These are phyloP conservation scores for Falco berigora DNA, from an alignment of 2,797 vertebrate species.

Conservation along the genomic window DNA sequence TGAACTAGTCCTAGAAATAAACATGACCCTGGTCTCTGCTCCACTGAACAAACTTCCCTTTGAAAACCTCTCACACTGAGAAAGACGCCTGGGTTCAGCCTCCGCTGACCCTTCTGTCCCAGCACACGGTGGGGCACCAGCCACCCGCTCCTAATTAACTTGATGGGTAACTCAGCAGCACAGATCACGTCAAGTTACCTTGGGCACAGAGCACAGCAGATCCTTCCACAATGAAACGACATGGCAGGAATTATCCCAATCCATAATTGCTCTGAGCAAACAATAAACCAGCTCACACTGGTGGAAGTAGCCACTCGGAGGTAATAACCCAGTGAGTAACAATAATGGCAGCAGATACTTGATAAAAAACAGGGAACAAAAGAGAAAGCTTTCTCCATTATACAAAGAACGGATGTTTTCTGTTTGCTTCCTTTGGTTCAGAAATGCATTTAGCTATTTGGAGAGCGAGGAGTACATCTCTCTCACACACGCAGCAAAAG, in stretches of 20 bases:
- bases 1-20: not conserved
- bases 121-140: not conserved
- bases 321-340: constrained; percentile 55
- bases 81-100: not conserved
- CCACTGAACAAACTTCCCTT: not conserved
- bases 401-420: constrained; percentile 44
- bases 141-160: constrained; percentile 40
- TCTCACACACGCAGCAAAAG: not conserved
- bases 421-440: constrained; percentile 20
- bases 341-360: constrained; percentile 49
- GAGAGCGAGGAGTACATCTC: not conserved
- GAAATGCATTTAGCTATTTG: constrained; percentile 20
- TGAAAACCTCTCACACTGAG: not conserved
- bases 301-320: constrained; percentile 56
- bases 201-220: not conserved
- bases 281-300: constrained; percentile 25
- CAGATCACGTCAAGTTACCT: constrained; percentile 59
- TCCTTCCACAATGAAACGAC: constrained; percentile 32
- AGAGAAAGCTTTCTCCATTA: constrained; percentile 42
- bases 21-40: not conserved
- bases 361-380: constrained; percentile 47
- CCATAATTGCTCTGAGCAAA: constrained; percentile 48
- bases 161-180: constrained; percentile 29
- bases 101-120: not conserved
- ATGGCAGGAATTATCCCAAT: constrained; percentile 36